phyloP scores from a whole-genome alignment of 2,113 vertebrate species.

The Nyctereutes procyonoides region DNA sequence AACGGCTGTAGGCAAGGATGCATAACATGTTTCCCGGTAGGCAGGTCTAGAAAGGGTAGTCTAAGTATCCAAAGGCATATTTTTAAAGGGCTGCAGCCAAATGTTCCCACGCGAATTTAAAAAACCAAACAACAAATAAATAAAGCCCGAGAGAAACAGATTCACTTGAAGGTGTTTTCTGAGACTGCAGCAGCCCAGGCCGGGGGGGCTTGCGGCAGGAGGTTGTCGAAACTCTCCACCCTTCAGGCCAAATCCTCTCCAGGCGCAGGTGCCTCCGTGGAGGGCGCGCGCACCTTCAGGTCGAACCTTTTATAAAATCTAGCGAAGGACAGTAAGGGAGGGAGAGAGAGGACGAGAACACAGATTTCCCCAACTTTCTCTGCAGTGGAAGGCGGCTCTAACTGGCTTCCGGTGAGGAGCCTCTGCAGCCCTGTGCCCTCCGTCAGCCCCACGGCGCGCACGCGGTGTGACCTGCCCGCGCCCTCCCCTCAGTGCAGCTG shows the following conservation, averaged over 20 bases:
- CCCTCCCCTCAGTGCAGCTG: neutral
- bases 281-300: neutral
- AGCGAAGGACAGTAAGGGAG: neutral
- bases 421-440: neutral
- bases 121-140: neutral
- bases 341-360: neutral
- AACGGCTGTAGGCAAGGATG: neutral
- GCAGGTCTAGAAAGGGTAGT: neutral
- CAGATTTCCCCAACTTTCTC: neutral
- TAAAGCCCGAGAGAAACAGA: neutral
- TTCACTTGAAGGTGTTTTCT: slow-evolving; percentile 11
- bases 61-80: neutral
- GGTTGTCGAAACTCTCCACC: neutral
- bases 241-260: neutral
- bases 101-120: neutral
- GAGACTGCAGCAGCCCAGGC: neutral
- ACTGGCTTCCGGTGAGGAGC: neutral
- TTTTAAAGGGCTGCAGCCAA: slow-evolving; percentile 30
- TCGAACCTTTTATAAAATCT: neutral
- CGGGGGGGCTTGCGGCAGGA: neutral
- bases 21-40: neutral
- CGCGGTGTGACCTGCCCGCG: neutral
- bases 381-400: neutral
- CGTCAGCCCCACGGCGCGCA: neutral
- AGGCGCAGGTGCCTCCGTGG: neutral